These are phyloP conservation scores for Saxidomus purpurata DNA, from an alignment of 1,140 invertebrate species.

Conservation along the genomic window DNA sequence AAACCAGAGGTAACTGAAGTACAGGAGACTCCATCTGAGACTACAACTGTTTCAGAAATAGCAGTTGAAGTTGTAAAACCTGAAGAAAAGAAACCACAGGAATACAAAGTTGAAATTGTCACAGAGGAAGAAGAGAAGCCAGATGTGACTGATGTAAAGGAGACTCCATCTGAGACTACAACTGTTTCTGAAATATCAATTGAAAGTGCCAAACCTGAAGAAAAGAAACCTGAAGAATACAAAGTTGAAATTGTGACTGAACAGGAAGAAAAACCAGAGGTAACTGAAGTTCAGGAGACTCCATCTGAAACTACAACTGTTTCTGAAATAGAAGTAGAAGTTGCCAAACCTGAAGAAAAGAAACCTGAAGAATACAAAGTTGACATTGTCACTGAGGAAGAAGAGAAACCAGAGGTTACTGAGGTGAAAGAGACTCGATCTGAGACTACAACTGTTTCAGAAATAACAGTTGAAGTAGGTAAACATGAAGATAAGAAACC, in stretches of 20 bases:
- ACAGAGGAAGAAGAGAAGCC: conserved; percentile 68
- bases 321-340: conserved; percentile 72
- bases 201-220: conserved; percentile 64
- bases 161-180: conserved; percentile 45
- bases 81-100: conserved; percentile 55
- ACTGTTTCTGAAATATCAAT: conserved; percentile 61
- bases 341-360: conserved; percentile 66
- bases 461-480: conserved; percentile 72
- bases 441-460: conserved; percentile 63
- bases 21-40: conserved; percentile 58
- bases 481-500: conserved; percentile 66
- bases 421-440: conserved; percentile 63
- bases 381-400: conserved; percentile 67
- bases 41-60: conserved; percentile 63
- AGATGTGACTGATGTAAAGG: conserved; percentile 64
- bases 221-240: conserved; percentile 64
- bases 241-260: conserved; percentile 65
- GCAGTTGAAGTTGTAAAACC: conserved; percentile 58
- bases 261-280: conserved; percentile 42
- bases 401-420: conserved; percentile 68
- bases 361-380: conserved; percentile 65
- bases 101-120: conserved; percentile 67
- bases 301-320: conserved; percentile 40
- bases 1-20: conserved; percentile 68
- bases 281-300: conserved; percentile 49